A percentile compares a stretch with the other conserved stretches of the same genome.
Evolutionary conservation across 2,797 vertebrate genomes (phyloP).

Genomic region (Cirrhinus molitorella): DNA sequence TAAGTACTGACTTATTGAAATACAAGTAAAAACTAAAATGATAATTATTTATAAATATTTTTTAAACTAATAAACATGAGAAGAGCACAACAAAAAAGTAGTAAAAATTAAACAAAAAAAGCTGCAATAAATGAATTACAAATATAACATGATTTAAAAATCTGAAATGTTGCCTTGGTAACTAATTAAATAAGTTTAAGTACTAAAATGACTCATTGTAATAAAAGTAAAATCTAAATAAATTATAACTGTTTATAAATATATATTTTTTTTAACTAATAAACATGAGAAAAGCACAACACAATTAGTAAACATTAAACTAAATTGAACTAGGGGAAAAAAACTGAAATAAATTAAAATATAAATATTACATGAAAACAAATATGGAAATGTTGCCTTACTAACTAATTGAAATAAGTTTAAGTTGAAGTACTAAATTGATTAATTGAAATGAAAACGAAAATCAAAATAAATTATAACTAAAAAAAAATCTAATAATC

Average conservation of each 20-base stretch:
- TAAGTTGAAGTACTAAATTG: background rate
- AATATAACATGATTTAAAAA: background rate
- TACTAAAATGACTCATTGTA: background rate
- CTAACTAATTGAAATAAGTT: background rate
- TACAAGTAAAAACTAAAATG: background rate
- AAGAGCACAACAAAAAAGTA: background rate
- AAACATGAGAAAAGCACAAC: background rate
- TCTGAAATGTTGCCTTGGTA: background rate
- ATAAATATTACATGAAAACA: background rate
- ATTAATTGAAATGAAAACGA: background rate
- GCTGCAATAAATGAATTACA: background rate
- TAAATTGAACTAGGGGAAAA: background rate
- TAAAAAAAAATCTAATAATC: background rate
- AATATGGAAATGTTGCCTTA: background rate
- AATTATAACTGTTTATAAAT: background rate
- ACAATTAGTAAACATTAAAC: background rate
- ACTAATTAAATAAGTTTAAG: background rate
- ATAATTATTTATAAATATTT: background rate
- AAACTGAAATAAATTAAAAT: background rate
- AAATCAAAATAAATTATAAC: background rate
- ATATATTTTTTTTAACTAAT: background rate
- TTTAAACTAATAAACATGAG: background rate
- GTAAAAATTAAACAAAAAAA: background rate
- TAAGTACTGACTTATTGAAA: background rate
- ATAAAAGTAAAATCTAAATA: background rate